Conservation (phyloP, 2,113 vertebrate species). For the Cyanoramphus novaezelandiae region DNA sequence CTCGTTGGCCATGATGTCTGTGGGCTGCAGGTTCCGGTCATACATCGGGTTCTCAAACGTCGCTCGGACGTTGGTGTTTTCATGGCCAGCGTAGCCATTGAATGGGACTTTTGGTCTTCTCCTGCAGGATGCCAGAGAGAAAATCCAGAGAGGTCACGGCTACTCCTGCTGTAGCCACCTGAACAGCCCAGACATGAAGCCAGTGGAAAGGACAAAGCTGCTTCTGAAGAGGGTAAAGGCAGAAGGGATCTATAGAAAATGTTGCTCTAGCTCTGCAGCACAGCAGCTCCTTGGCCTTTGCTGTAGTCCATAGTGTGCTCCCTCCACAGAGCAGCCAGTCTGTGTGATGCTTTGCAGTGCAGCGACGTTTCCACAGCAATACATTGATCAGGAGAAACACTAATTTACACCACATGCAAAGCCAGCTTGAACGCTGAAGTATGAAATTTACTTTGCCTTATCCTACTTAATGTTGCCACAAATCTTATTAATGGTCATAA, state of each 20-base stretch:
- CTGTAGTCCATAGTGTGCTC: rapidly evolving
- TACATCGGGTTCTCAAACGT: conserved; percentile 99
- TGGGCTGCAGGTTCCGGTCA: conserved; percentile 95
- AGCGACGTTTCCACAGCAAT: not conserved
- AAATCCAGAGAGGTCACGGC: not conserved
- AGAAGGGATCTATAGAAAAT: not conserved
- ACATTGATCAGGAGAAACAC: rapidly evolving
- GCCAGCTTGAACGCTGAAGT: not conserved
- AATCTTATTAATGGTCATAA: not conserved
- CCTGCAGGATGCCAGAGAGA: conserved; percentile 54
- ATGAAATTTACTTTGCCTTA: not conserved
- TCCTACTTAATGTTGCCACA: not conserved
- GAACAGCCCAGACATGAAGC: not conserved
- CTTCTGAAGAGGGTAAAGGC: not conserved
- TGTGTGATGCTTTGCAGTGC: not conserved
- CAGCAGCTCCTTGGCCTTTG: not conserved
- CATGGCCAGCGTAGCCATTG: conserved; percentile 94
- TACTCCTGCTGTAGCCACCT: not conserved
- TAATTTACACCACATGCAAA: not conserved
- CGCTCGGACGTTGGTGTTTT: conserved; percentile 92
- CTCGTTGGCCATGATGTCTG: conserved; percentile 91
- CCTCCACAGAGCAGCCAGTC: not conserved
- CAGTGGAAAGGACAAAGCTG: not conserved
- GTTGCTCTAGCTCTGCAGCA: rapidly evolving
- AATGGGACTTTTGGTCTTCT: conserved; percentile 98